phyloP scores from a whole-genome alignment of 2,797 vertebrate genomes.

The Chaenodraco wilsoni region DNA sequence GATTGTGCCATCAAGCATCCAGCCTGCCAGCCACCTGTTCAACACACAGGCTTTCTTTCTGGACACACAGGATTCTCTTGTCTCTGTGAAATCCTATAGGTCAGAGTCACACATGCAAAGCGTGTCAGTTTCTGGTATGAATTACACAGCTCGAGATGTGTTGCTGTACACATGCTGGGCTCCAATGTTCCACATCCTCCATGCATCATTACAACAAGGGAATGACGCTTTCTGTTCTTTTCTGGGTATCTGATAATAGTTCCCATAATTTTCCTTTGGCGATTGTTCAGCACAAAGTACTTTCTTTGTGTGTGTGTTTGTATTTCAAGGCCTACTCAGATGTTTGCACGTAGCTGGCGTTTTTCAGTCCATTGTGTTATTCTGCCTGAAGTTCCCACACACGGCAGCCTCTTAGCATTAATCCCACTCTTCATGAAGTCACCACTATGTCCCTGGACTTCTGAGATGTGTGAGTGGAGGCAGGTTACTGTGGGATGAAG shows the following conservation, averaged over 20 bases:
- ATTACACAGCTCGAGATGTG: conserved; percentile 57
- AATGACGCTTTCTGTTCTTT: conserved; percentile 67
- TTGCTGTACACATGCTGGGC: conserved; percentile 47
- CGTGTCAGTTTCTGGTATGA: conserved; percentile 64
- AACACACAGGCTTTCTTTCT: conserved; percentile 38
- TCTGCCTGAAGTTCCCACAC: conserved; percentile 47
- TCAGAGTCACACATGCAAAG: conserved; percentile 63
- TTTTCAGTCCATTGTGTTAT: conserved; percentile 51
- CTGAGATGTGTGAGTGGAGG: conserved; percentile 28
- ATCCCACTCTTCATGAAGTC: conserved; percentile 73
- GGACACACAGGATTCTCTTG: conserved; percentile 64
- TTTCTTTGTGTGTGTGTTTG: conserved; percentile 5
- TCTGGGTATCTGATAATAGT: conserved; percentile 51
- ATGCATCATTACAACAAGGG: conserved; percentile 70
- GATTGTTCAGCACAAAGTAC: conserved; percentile 32
- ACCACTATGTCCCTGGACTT: conserved; percentile 45
- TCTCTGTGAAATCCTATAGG: conserved; percentile 71
- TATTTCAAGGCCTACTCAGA: conserved; percentile 41
- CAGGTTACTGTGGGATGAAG: conserved; percentile 64
- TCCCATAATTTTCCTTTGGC: conserved; percentile 51
- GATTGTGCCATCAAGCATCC: conserved; percentile 51
- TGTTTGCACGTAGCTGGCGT: conserved; percentile 36
- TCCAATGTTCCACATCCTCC: conserved; percentile 65
- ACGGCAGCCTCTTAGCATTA: conserved; percentile 51
- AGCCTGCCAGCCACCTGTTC: conserved; percentile 71